These are phyloP conservation scores for Strix occidentalis DNA, from an alignment of 2,797 vertebrate species.

Conservation along the genomic window DNA sequence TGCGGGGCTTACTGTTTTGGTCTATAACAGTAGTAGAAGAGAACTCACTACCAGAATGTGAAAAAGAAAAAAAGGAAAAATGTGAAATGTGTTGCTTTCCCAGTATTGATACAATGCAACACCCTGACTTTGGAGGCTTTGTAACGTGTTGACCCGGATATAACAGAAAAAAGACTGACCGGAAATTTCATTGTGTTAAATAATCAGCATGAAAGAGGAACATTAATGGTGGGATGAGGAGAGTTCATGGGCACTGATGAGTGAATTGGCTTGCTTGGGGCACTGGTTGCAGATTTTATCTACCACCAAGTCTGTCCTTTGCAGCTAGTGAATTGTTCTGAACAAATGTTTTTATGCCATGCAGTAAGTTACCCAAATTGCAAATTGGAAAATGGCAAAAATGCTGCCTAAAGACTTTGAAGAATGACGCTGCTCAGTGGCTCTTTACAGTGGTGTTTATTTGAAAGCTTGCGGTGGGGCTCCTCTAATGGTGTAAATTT, in stretches of 20 bases:
- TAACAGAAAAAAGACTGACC: not conserved
- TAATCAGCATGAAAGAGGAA: not conserved
- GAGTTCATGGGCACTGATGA: not conserved
- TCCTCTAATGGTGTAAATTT: not conserved
- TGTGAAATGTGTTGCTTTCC: not conserved
- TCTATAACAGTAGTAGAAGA: not conserved
- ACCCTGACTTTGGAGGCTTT: not conserved
- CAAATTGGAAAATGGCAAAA: not conserved
- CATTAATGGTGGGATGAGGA: not conserved
- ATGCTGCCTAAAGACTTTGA: not conserved
- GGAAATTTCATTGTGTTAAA: not conserved
- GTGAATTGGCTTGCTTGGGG: not conserved
- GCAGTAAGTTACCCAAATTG: not conserved
- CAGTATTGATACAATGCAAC: not conserved
- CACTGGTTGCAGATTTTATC: not conserved
- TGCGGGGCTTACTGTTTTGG: not conserved
- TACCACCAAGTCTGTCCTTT: not conserved
- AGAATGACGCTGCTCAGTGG: accelerated
- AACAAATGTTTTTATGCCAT: not conserved
- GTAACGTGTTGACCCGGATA: not conserved
- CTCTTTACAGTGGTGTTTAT: not conserved
- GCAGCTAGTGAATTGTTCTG: not conserved
- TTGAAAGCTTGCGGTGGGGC: not conserved
- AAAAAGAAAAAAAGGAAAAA: not conserved
- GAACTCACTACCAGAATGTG: not conserved